Conservation (phyloP, 2,888 invertebrate genomes). For the Auanema sp. region DNA sequence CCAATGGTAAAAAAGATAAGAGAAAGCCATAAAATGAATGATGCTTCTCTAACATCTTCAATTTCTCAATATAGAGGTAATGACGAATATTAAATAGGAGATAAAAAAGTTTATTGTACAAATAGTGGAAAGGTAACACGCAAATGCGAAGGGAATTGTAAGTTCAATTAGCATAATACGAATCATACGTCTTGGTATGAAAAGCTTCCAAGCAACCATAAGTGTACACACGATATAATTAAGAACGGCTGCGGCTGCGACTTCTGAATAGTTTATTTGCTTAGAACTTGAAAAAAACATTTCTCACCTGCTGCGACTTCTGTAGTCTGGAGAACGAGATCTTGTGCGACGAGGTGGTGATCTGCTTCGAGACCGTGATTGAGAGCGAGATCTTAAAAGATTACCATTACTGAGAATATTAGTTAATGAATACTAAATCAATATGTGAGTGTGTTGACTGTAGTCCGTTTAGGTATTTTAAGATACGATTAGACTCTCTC, state of each 20-base stretch:
- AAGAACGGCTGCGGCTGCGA: conserved; percentile 25
- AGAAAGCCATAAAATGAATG: too few species aligned
- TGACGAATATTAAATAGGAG: too few species aligned
- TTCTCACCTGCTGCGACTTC: conserved; percentile 16
- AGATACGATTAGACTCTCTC: not conserved
- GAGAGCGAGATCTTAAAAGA: conserved; percentile 18
- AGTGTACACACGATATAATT: not conserved
- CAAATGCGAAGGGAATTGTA: too few species aligned
- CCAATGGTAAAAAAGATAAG: too few species aligned
- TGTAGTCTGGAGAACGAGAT: conserved; percentile 13
- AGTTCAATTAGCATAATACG: too few species aligned
- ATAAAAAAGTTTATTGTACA: too few species aligned
- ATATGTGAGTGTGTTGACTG: not conserved
- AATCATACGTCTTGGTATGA: too few species aligned
- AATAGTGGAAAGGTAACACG: too few species aligned
- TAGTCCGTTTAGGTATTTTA: too few species aligned
- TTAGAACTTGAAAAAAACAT: not conserved
- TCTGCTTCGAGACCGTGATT: conserved; percentile 19
- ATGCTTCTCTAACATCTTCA: too few species aligned
- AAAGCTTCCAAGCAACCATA: too few species aligned
- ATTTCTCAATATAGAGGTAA: too few species aligned
- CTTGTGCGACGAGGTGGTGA: conserved; percentile 22
- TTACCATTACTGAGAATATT: conserved; percentile 1
- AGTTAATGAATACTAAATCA: not conserved
- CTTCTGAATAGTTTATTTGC: conserved; percentile 15